phyloP scores from a whole-genome alignment of 35 echinoderm and acorn worm species.

The Ptychodera flava region DNA sequence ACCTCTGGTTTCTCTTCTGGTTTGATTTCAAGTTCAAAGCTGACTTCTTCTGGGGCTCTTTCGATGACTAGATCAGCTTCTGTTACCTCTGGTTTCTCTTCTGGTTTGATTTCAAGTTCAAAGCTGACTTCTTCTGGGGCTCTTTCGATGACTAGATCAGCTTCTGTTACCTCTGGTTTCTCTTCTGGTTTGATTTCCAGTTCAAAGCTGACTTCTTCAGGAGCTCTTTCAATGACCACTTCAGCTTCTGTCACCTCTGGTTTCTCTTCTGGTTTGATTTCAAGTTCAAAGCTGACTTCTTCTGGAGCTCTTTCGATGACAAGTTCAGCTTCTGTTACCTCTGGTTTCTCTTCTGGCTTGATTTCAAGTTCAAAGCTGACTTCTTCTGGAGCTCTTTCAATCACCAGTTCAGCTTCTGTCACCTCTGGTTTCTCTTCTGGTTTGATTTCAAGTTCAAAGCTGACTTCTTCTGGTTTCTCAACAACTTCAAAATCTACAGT shows the following conservation, averaged over 20 bases:
- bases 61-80: background rate
- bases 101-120: too few species aligned
- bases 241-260: too few species aligned
- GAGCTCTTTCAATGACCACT: too few species aligned
- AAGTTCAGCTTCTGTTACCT: background rate
- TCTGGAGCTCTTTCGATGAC: background rate
- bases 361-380: background rate
- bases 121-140: too few species aligned
- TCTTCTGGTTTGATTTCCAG: too few species aligned
- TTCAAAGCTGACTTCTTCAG: too few species aligned
- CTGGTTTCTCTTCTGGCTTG: background rate
- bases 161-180: too few species aligned
- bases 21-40: background rate
- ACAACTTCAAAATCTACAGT: background rate
- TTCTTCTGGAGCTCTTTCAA: background rate
- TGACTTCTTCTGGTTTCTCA: background rate
- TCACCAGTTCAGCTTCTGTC: background rate
- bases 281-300: too few species aligned
- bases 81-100: background rate
- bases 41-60: background rate
- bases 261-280: too few species aligned
- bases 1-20: background rate
- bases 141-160: too few species aligned
- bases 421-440: background rate
- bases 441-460: background rate